These are phyloP conservation scores for Microtus richardsoni DNA, from an alignment of 2,113 vertebrate species.

Conservation along the genomic window DNA sequence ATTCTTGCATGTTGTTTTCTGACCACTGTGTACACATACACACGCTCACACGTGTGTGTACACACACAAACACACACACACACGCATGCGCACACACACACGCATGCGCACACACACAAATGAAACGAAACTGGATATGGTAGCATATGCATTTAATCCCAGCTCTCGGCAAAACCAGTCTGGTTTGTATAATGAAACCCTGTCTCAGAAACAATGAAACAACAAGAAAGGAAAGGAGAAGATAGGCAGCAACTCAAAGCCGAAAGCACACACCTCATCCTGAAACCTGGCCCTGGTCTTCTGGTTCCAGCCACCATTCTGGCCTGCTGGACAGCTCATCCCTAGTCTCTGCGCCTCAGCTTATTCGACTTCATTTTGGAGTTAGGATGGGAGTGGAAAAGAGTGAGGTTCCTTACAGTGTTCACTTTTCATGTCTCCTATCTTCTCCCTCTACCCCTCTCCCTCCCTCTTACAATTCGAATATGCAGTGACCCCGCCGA, in stretches of 20 bases:
- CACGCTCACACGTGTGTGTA: no score
- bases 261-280: background rate
- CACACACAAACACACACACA: no score
- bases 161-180: background rate
- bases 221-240: background rate
- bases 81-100: background rate
- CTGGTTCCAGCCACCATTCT: background rate
- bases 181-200: background rate
- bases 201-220: background rate
- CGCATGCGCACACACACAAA: background rate
- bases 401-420: background rate
- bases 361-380: rapidly evolving
- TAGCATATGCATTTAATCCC: background rate
- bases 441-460: no score
- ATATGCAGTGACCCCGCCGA: rapidly evolving
- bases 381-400: background rate
- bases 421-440: background rate
- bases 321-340: background rate
- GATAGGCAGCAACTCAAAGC: background rate
- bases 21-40: background rate
- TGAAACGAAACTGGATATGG: background rate
- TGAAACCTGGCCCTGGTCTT: no score
- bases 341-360: background rate
- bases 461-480: background rate
- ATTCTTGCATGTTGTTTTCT: background rate